Percentiles rank a stretch among this genome's conserved stretches.
Conservation (phyloP, 1,140 invertebrate species). For the Diorhabda sublineata region DNA sequence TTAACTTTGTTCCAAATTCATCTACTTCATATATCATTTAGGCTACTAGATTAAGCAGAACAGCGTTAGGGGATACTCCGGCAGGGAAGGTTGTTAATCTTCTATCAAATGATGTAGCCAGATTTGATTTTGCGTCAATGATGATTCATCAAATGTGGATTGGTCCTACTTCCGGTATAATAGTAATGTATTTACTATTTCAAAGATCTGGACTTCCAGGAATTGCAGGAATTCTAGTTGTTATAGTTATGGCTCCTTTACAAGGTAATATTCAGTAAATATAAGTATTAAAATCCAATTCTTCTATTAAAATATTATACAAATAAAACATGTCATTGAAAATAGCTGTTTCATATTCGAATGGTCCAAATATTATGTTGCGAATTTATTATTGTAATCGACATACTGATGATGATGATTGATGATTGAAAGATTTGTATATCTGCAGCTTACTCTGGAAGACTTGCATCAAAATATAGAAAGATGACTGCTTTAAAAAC, state of each 20-base stretch:
- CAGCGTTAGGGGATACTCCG: conserved; percentile 70
- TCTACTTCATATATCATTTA: conserved; percentile 34
- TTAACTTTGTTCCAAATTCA: no score
- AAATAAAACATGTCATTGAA: no score
- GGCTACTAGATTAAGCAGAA: conserved; percentile 62
- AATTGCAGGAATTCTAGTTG: conserved; percentile 68
- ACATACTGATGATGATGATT: no score
- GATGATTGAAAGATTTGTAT: no score
- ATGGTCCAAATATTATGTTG: no score
- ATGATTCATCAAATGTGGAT: conserved; percentile 72
- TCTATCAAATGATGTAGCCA: conserved; percentile 81
- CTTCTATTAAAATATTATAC: no score
- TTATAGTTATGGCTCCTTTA: conserved; percentile 76
- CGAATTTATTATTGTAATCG: no score
- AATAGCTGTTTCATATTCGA: no score
- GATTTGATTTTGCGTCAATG: conserved; percentile 62
- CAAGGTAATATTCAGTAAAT: conserved; percentile 54
- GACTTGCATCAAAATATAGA: conserved; percentile 57
- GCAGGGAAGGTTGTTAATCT: conserved; percentile 85
- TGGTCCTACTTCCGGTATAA: conserved; percentile 71
- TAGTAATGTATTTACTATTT: conserved; percentile 72
- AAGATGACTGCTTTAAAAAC: conserved; percentile 53
- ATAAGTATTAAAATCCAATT: no score
- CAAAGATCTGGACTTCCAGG: conserved; percentile 66
- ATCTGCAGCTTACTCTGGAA: conserved; percentile 56